A percentile compares a stretch with the other conserved stretches of the same genome.
Conservation (phyloP, 2,797 vertebrate genomes). For the Bradypodion pumilum region DNA sequence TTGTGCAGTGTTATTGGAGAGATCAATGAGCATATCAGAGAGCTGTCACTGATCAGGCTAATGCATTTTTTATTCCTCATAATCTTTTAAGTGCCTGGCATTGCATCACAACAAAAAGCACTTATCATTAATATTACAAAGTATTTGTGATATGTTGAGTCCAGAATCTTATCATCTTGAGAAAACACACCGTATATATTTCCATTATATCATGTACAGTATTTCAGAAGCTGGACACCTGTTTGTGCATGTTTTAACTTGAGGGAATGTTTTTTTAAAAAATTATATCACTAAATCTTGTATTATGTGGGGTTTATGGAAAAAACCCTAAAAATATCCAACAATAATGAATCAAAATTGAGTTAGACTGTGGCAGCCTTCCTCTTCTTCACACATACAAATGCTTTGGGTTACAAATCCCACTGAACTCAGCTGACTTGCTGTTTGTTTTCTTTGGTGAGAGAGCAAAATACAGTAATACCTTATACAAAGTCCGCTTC, state of each 20-base stretch:
- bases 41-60: constrained; percentile 68
- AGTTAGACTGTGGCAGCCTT: neutral
- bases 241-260: neutral
- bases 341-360: too few relatives aligned
- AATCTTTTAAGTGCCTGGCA: constrained; percentile 64
- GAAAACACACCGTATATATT: neutral
- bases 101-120: constrained; percentile 71
- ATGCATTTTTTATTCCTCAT: constrained; percentile 76
- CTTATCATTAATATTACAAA: constrained; percentile 74
- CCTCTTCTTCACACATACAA: too few relatives aligned
- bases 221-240: neutral
- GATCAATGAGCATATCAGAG: constrained; percentile 16
- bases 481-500: too few relatives aligned
- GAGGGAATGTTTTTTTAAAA: neutral
- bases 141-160: constrained; percentile 33
- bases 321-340: too few relatives aligned
- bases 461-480: too few relatives aligned
- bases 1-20: too few relatives aligned
- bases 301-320: too few relatives aligned
- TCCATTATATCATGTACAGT: neutral
- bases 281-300: neutral
- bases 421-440: neutral
- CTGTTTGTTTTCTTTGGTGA: neutral
- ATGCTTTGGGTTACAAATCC: neutral
- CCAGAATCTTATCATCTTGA: neutral